Base-by-base conservation (phyloP, 1,140 invertebrate genomes). In the Rhyacophila brunnea region DNA sequence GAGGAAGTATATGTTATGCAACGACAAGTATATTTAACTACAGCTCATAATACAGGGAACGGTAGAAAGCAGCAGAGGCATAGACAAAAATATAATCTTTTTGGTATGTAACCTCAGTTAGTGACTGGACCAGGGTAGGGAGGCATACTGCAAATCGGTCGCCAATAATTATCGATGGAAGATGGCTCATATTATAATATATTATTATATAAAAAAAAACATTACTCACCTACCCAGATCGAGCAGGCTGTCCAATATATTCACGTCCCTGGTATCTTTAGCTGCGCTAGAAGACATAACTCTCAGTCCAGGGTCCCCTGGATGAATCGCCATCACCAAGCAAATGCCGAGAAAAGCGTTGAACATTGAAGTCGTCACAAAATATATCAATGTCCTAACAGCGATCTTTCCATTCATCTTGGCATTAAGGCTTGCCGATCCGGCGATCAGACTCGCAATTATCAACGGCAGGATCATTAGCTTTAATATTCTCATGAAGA, bases 381-480 rank as follows among this genome's bases (percentile, higher is more conserved):
- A 93, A 67, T 92, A 94, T 0, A 86, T 69, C 34, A 93, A 71
- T 1, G 90, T 92, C 54, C 90, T 78, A 10, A 91, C 74, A 1
- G 91, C 91, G 44, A 94, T 92, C 71, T 87, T 88, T 5, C 90
- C 90, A 74, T 92, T 93, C 83, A 92, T 88, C 49, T 86, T 86
- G 1, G 90, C 89, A 72, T 93, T 92, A 14, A 94, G 73, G 71
- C 90, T 92, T 6, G 92, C 90, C 7, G 89, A 91, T 14, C 91
- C 92, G 67, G 90, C 86, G 67, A 95, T 90, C n/a, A 95, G 75
- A 67, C 91, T 93, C 40, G 92, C 90, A 59, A 96, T 91, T 54
- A 95, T 89, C 62, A 95, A 74, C 10, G 92, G 92, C 54, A 95
- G 74, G 68, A 95, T 93, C 87, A 94, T 91, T 54, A 94, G 79